Conservation (phyloP, 2,113 vertebrate genomes). For the Coturnix japonica region DNA sequence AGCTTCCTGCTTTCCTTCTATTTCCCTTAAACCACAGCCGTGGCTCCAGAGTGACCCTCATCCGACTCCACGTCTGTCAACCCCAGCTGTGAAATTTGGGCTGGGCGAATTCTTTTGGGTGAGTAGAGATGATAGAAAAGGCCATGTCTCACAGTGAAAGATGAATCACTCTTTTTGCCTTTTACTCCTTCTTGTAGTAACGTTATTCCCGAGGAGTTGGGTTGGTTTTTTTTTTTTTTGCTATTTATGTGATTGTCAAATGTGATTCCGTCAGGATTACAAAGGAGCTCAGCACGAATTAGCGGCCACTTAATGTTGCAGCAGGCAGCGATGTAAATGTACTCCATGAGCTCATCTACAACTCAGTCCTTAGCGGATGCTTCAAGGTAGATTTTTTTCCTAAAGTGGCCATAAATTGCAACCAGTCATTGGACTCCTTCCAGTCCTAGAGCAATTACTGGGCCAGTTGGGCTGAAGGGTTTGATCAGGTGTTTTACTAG, state of each 20-base stretch:
- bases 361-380: conserved; percentile 66
- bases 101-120: conserved; percentile 65
- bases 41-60: conserved; percentile 31
- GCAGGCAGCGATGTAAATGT: conserved; percentile 59
- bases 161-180: conserved; percentile 62
- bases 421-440: conserved; percentile 75
- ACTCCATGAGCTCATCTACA: conserved; percentile 74
- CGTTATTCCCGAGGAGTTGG: conserved; percentile 49
- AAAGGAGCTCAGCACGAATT: conserved; percentile 63
- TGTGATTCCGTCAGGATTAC: conserved; percentile 59
- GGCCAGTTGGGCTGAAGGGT: conserved; percentile 72
- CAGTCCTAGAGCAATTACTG: conserved; percentile 75
- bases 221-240: neutral
- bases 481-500: conserved; percentile 75
- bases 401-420: conserved; percentile 77
- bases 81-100: conserved; percentile 63
- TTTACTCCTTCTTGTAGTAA: conserved; percentile 61
- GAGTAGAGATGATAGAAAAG: conserved; percentile 72
- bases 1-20: conserved; percentile 21
- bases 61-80: conserved; percentile 21
- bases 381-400: conserved; percentile 66
- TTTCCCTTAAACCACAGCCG: neutral
- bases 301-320: conserved; percentile 57
- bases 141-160: conserved; percentile 60
- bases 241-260: conserved; percentile 68